Conservation (phyloP, 2,888 invertebrate species). For the Elegia similella region DNA sequence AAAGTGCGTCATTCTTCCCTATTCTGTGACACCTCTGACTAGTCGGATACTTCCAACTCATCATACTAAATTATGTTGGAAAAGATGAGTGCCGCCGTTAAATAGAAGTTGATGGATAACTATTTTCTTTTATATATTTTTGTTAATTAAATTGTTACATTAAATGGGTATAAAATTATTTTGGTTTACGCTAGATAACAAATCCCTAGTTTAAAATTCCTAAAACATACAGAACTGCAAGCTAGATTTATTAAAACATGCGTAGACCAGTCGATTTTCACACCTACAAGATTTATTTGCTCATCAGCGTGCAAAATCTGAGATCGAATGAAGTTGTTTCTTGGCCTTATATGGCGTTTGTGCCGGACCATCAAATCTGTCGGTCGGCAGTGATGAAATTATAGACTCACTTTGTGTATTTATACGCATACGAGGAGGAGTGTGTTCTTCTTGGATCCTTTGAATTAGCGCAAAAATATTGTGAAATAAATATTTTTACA, state of each 20-base stretch:
- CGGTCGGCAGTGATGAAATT: slow-evolving; percentile 32
- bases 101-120: too few relatives aligned
- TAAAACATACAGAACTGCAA: too few relatives aligned
- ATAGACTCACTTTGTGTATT: slow-evolving; percentile 34
- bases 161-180: not conserved
- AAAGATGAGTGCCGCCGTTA: too few relatives aligned
- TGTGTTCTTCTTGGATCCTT: not conserved
- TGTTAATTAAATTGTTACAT: too few relatives aligned
- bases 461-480: not conserved
- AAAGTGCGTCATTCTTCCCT: too few relatives aligned
- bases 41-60: too few relatives aligned
- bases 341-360: slow-evolving; percentile 9
- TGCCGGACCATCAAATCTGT: slow-evolving; percentile 14
- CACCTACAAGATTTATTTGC: slow-evolving; percentile 15
- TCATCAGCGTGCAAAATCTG: slow-evolving; percentile 14
- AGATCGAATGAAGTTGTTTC: slow-evolving; percentile 14
- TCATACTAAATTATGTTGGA: too few relatives aligned
- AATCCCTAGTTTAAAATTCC: not conserved
- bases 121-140: too few relatives aligned
- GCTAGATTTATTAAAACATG: slow-evolving; percentile 7
- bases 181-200: not conserved
- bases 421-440: slow-evolving; percentile 32
- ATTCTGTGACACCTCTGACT: too few relatives aligned
- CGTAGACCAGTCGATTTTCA: slow-evolving; percentile 14
- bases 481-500: too few relatives aligned